Evolutionary conservation across 2,888 invertebrate genomes (phyloP).

Genomic region (Acrobasis suavella): DNA sequence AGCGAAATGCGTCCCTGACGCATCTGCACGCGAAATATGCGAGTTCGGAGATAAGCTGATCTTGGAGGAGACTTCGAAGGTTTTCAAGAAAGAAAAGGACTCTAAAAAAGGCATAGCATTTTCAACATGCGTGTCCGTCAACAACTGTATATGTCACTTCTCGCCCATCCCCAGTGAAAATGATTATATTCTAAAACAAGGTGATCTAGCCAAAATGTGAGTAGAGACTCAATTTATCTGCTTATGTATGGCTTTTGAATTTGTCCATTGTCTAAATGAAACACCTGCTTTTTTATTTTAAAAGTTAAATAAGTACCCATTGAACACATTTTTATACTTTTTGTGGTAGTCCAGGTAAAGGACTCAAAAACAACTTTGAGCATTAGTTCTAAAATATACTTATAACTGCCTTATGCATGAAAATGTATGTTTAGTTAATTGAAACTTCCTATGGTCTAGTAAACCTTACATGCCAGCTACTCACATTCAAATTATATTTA

Average conservation of each 20-base stretch:
- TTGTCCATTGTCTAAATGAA: too few species aligned
- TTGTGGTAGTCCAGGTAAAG: too few species aligned
- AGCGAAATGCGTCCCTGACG: conserved; percentile 92
- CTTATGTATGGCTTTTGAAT: neutral
- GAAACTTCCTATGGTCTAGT: too few species aligned
- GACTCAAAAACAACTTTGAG: too few species aligned
- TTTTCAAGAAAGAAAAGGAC: conserved; percentile 99
- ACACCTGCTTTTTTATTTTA: too few species aligned
- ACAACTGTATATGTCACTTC: conserved; percentile 99
- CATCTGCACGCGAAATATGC: conserved; percentile 95
- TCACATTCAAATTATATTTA: too few species aligned
- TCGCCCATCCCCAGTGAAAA: conserved; percentile 97
- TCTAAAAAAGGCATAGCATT: conserved; percentile 99
- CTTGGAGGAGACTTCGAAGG: conserved; percentile 95
- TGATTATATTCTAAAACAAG: conserved; percentile 92
- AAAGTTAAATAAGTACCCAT: too few species aligned
- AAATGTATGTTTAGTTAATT: neutral
- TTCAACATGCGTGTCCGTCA: conserved; percentile 98
- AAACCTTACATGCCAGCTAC: too few species aligned
- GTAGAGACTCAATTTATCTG: conserved; percentile 54
- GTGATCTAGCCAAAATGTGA: conserved; percentile 98
- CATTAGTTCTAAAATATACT: neutral
- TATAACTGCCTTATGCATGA: neutral
- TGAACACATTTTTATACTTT: too few species aligned
- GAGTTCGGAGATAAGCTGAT: conserved; percentile 94